Evolutionary conservation across 2,797 vertebrate genomes (phyloP).

Genomic region (Luscinia megarhynchos): DNA sequence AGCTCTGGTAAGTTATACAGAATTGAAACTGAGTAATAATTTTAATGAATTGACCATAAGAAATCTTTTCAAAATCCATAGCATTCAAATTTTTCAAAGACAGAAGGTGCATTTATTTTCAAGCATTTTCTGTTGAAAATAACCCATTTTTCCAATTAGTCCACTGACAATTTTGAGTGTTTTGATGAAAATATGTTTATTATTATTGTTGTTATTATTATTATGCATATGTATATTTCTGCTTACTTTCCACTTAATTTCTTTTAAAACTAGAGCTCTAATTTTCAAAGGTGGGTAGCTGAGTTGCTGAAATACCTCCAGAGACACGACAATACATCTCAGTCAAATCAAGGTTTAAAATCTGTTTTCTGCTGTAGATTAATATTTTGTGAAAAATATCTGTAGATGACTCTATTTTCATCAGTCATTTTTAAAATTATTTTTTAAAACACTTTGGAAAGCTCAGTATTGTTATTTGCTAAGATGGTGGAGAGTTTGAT

Average conservation of each 20-base stretch:
- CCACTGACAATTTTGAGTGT: neutral
- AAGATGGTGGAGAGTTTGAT: neutral
- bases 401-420: neutral
- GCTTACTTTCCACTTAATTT: neutral
- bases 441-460: neutral
- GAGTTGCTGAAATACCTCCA: neutral
- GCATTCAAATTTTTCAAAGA: neutral
- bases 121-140: neutral
- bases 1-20: neutral
- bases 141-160: neutral
- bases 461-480: neutral
- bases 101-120: neutral
- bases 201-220: neutral
- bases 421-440: accelerated
- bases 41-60: neutral
- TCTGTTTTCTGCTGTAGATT: neutral
- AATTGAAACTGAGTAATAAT: neutral
- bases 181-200: neutral
- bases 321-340: neutral
- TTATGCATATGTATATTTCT: neutral
- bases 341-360: neutral
- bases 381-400: neutral
- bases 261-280: neutral
- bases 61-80: neutral
- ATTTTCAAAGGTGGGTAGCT: neutral